Evolutionary conservation across 2,113 vertebrate species (phyloP).

Genomic region (Origma solitaria): DNA sequence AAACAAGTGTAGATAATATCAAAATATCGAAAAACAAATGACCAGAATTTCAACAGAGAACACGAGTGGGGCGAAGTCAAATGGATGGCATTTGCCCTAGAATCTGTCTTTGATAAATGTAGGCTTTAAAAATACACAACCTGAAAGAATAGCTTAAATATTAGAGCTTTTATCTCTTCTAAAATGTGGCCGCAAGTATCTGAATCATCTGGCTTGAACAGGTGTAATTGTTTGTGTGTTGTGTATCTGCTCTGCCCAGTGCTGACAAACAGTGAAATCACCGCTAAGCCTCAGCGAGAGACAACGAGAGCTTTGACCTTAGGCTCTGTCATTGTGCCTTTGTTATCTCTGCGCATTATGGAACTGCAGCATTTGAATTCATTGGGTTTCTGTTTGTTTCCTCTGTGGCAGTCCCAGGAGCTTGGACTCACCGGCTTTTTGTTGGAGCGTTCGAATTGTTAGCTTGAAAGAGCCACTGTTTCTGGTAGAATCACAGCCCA

Average conservation of each 20-base stretch:
- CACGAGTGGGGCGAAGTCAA: background rate
- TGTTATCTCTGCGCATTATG: background rate
- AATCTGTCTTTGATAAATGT: background rate
- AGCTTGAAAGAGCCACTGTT: background rate
- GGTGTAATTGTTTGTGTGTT: slow-evolving; percentile 7
- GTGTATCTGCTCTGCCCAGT: background rate
- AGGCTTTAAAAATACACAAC: slow-evolving; percentile 22
- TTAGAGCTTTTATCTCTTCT: slow-evolving; percentile 1
- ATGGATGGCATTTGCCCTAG: background rate
- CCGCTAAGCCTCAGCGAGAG: background rate
- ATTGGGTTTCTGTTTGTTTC: slow-evolving; percentile 11
- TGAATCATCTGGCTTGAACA: slow-evolving; percentile 1
- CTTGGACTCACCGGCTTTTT: background rate
- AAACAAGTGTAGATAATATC: background rate
- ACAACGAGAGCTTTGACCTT: slow-evolving; percentile 22
- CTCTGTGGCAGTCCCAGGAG: background rate
- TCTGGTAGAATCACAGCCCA: background rate
- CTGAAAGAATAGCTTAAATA: background rate
- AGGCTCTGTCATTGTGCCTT: slow-evolving; percentile 28
- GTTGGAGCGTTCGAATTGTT: background rate
- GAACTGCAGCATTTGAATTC: slow-evolving; percentile 12
- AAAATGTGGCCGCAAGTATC: background rate
- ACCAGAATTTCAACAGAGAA: background rate
- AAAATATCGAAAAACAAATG: background rate
- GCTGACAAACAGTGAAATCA: background rate